These are phyloP conservation scores for Cinclus cinclus DNA, from an alignment of 2,113 vertebrate species.

Conservation along the genomic window DNA sequence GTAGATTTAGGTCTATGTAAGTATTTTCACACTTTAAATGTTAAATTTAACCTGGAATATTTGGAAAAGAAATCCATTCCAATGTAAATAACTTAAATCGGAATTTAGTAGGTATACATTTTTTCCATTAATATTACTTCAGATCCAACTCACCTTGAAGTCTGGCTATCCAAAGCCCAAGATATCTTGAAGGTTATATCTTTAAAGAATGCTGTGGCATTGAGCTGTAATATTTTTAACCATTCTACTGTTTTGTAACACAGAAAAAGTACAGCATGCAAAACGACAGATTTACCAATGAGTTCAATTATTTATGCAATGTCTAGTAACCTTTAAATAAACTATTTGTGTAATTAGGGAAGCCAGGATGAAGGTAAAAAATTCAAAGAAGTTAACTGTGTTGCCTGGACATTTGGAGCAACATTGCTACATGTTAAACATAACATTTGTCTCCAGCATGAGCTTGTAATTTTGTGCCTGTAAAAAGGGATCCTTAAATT, in stretches of 20 bases:
- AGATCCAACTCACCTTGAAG: neutral
- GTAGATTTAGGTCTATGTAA: neutral
- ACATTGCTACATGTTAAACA: neutral
- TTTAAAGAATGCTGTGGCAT: neutral
- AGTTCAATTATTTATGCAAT: neutral
- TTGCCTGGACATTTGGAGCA: neutral
- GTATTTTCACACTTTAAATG: neutral
- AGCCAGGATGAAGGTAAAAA: neutral
- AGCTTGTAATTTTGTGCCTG: slow-evolving; percentile 11
- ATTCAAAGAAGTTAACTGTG: neutral
- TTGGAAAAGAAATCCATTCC: neutral
- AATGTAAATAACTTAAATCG: neutral
- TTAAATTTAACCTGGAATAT: neutral
- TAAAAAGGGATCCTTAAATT: slow-evolving; percentile 10
- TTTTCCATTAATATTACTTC: neutral
- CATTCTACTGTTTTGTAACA: neutral
- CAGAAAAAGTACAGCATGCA: neutral
- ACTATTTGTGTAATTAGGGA: neutral
- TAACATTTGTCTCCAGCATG: slow-evolving; percentile 23
- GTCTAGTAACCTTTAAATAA: neutral
- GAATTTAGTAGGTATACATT: neutral
- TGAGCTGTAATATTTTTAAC: neutral
- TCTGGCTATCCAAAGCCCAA: neutral
- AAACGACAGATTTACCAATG: neutral
- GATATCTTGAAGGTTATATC: neutral